Conservation (phyloP, 2,797 vertebrate species). For the Eulemur mongoz region DNA sequence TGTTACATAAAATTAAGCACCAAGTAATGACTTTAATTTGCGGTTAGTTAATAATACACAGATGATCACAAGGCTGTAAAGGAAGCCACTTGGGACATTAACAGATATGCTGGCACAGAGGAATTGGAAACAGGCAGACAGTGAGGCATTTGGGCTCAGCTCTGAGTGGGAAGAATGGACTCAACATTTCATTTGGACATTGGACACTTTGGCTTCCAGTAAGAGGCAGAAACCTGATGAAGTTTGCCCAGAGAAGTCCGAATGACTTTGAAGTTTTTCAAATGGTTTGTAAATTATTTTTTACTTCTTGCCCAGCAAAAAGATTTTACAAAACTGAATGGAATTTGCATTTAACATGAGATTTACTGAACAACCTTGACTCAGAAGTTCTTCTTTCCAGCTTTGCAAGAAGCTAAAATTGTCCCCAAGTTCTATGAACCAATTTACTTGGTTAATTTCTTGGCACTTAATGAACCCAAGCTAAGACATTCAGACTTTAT, state of each 20-base stretch:
- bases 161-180: neutral
- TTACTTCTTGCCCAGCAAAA: slow-evolving; percentile 49
- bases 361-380: neutral
- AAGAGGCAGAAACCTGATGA: neutral
- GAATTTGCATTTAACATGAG: slow-evolving; percentile 30
- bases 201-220: neutral
- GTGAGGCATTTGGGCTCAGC: neutral
- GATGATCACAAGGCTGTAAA: slow-evolving; percentile 80
- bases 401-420: slow-evolving; percentile 61
- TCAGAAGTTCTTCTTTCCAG: neutral
- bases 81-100: slow-evolving; percentile 72
- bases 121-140: neutral
- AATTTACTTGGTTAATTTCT: slow-evolving; percentile 58
- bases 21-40: slow-evolving; percentile 84
- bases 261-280: slow-evolving; percentile 43
- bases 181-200: neutral
- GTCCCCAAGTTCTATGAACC: slow-evolving; percentile 40
- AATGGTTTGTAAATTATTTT: slow-evolving; percentile 46
- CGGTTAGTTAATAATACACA: slow-evolving; percentile 80
- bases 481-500: slow-evolving; percentile 25
- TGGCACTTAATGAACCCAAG: slow-evolving; percentile 59
- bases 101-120: slow-evolving; percentile 67
- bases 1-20: slow-evolving; percentile 82
- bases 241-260: slow-evolving; percentile 44
- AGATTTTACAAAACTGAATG: slow-evolving; percentile 49